These are phyloP conservation scores for Pangasianodon hypophthalmus DNA, from an alignment of 2,113 vertebrate species.

Conservation along the genomic window DNA sequence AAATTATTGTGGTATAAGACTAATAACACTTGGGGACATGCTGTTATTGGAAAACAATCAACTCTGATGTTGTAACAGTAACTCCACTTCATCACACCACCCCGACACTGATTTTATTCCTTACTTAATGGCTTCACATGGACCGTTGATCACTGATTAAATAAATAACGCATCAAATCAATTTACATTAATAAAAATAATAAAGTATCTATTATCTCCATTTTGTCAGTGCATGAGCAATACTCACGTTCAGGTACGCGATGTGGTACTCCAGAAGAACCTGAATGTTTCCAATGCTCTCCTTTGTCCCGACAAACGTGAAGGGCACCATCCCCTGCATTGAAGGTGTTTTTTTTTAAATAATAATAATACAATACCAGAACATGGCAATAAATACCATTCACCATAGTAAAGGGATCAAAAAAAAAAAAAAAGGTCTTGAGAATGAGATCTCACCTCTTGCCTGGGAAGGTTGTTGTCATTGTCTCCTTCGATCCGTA, in stretches of 20 bases:
- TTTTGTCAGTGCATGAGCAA: background rate
- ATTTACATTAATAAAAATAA: background rate
- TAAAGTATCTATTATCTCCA: background rate
- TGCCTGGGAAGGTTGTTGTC: slow-evolving; percentile 86
- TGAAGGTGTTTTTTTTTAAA: slow-evolving; percentile 47
- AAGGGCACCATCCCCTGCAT: slow-evolving; percentile 97
- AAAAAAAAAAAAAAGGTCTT: background rate
- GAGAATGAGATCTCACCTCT: slow-evolving; percentile 74
- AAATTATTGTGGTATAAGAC: background rate
- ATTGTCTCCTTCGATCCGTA: slow-evolving; percentile 88
- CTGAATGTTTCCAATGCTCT: slow-evolving; percentile 94
- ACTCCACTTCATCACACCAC: background rate
- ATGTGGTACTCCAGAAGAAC: slow-evolving; percentile 97
- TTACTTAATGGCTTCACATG: background rate
- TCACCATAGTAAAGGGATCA: background rate
- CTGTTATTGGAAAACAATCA: background rate
- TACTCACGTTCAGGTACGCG: slow-evolving; percentile 92
- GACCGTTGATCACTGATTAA: background rate
- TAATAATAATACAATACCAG: slow-evolving; percentile 24
- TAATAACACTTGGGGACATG: background rate
- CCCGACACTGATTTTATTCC: background rate
- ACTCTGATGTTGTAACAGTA: background rate
- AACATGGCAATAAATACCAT: background rate
- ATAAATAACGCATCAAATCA: background rate
- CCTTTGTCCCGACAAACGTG: slow-evolving; percentile 97